Evolutionary conservation across 2,888 invertebrate species (phyloP), one percentile per base, ranked within the genome.

Genomic region (Trimorus sp.): DNA sequence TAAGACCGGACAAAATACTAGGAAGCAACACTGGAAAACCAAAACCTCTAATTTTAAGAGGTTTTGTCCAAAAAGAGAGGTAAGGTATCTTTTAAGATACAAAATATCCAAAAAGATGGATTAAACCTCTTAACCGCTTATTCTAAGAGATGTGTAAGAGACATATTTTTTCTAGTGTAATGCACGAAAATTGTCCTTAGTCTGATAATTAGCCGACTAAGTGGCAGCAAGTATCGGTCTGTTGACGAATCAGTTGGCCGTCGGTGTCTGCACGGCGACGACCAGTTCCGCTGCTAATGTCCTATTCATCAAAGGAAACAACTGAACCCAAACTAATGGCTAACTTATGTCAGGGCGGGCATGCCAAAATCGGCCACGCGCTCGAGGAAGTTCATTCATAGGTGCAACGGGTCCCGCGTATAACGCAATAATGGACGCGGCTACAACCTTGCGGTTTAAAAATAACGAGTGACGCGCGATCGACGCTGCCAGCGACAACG

Each of bases 311-410:
- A 63, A 58, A 75, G 65, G 63, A 75, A 62, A 58, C 69, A 76
- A 76, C 68, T 73, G 59, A 74, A 78, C 56, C 36, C 45, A 54
- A 66, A 60, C 59, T 62, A 56, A 54, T 53, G 69, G 14, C 70
- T 54, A 82, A 78, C 59, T 82, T 58, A 48, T 14, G 63, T 74
- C 37, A 53, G 53, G 66, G 45, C 48, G 60, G 16, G 58, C 42
- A 36, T 65, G 77, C 70, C 77, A 83, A 83, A 83, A 59, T 65
- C 73, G 63, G 51, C 49, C 70, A 54, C 70, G 79, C 38, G 26
- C 26, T 26, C 26, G 26, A 26, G 26, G 26, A 76, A 82, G 78
- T 80, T 83, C 83, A 83, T 83, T 83, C 83, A 83, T 83, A 79
- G 65, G 58, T 77, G 73, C 53, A 65, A 56, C 68, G 53, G 56